phyloP scores from a whole-genome alignment of 2,888 invertebrate genomes.

The Rutpela maculata region DNA sequence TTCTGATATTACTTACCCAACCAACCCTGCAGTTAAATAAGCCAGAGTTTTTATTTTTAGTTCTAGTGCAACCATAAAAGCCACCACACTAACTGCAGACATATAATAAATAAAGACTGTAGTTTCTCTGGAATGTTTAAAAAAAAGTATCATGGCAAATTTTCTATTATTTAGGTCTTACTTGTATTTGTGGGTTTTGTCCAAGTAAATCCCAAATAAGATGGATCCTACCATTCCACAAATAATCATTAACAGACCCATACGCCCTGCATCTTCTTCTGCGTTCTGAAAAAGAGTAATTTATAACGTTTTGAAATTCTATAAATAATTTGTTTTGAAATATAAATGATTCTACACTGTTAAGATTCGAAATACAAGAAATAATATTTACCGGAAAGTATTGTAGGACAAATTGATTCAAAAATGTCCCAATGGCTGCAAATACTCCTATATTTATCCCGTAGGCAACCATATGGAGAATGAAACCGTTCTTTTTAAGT shows the following conservation, averaged over 20 bases:
- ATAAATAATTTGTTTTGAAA: no score
- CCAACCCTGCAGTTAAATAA: conserved; percentile 46
- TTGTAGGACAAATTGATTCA: conserved; percentile 88
- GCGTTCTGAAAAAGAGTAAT: conserved; percentile 71
- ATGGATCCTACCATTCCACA: conserved; percentile 94
- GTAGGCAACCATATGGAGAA: conserved; percentile 88
- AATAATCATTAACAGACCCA: conserved; percentile 91
- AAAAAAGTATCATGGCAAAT: conserved; percentile 38
- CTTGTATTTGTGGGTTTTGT: conserved; percentile 95
- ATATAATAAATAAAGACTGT: conserved; percentile 54
- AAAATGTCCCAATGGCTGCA: conserved; percentile 94
- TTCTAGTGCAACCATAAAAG: conserved; percentile 54
- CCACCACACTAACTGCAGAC: conserved; percentile 48
- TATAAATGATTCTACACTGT: no score
- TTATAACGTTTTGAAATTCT: neutral
- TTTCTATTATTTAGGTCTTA: conserved; percentile 66
- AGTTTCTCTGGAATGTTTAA: conserved; percentile 56
- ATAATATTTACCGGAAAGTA: conserved; percentile 82
- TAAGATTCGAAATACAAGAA: neutral
- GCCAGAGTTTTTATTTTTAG: conserved; percentile 45
- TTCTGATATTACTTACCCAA: conserved; percentile 49
- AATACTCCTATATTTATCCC: conserved; percentile 97
- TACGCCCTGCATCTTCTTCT: conserved; percentile 87
- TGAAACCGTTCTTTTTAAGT: conserved; percentile 83
- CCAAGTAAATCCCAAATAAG: conserved; percentile 89